Base-by-base conservation (phyloP, 2,797 vertebrate genomes). In the Mus caroli region DNA sequence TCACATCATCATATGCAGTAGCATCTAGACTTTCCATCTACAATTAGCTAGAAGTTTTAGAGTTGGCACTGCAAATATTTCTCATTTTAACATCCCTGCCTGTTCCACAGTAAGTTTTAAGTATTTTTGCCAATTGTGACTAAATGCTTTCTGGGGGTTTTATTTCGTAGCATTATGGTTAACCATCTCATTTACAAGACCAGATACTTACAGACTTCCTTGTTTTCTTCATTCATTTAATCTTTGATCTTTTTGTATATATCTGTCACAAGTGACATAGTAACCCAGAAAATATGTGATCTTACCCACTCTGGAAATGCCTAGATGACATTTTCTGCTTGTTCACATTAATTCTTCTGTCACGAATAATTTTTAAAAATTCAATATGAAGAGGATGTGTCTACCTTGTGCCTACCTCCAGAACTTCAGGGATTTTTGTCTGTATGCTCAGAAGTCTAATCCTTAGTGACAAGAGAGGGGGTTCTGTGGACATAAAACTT, bases 131-230 rank as follows among this genome's bases (percentile, higher is more conserved):
- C 78, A 80, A 75, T 94, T 80, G 75, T 69, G 22, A 95, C 67
- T 71, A 86, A 96, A 88, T 94, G 69, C 91, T 94, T 94, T 96
- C 88, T 80, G 78, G 56, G 85, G 80, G 52, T 60, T 97, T 95
- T 88, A 50, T 88, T 82, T 92, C 82, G 93, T 86, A 88, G 85
- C 11, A 67, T 95, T 96, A 94, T 92, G 86, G 93, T 96, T 97
- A 95, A 96, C 88, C 75, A 93, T 88, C 94, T 95, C 96, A 94
- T 95, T 97, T 97, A 95, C 52, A 95, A 2, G 43, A 92, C 31
- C 85, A 94, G 78, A 86, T 94, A 94, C 88, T 96, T 95, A 95
- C 37, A 79, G 75, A 84, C 90, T 92, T 96, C 93, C 93, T 95
- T 89, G 46, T 95, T 92, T 54, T 91, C 28, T 71, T 96, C 80